Evolutionary conservation across 2,113 vertebrate species (phyloP), one percentile per base, ranked within the genome.

Genomic region (Salvator merianae): DNA sequence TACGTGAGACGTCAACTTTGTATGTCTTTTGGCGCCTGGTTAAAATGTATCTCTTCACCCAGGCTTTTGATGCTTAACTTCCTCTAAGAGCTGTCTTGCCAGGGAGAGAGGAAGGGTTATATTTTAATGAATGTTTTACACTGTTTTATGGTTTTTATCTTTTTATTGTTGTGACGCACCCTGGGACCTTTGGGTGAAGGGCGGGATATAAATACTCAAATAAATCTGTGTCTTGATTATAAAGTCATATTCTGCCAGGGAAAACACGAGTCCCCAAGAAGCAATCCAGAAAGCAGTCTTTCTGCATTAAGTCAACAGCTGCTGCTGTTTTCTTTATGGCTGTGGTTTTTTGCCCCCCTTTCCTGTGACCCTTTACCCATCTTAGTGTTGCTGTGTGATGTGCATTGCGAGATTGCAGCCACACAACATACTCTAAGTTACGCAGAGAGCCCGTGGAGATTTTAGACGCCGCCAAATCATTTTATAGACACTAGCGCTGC

Each of bases 271-370:
- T 62, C 82, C 81, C 70, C 0, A 1, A 83, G 77, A 0, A 0
- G 79, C 79, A 70, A 71, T 82, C 76, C 71, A 90, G 86, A 92
- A 92, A 92, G 92, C 85, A 71, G 14, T 5, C 7, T 91, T 76
- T 65, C 43, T 65, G 66, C 69, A 38, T 83, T 38, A 71, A 3
- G 55, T 7, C 78, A 36, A 34, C 55, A 72, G 68, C 9, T 73
- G n/a, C 70, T 68, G 38, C 22, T 66, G 12, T 30, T 85, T 68
- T 28, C 28, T 86, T 75, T 81, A 76, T 76, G 38, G 32, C 36
- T 32, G 30, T 76, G 4, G 34, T 28, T 34, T 86, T 59, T 59
- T n/a, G n/a, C n/a, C n/a, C n/a, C n/a, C n/a, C n/a, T n/a, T 82
- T 65, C 18, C 7, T 30, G 38, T 77, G 71, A 82, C 66, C 53